Evolutionary conservation across 2,888 invertebrate species (phyloP), one percentile per base, ranked within the genome.

Genomic region (Cryptops parisi): DNA sequence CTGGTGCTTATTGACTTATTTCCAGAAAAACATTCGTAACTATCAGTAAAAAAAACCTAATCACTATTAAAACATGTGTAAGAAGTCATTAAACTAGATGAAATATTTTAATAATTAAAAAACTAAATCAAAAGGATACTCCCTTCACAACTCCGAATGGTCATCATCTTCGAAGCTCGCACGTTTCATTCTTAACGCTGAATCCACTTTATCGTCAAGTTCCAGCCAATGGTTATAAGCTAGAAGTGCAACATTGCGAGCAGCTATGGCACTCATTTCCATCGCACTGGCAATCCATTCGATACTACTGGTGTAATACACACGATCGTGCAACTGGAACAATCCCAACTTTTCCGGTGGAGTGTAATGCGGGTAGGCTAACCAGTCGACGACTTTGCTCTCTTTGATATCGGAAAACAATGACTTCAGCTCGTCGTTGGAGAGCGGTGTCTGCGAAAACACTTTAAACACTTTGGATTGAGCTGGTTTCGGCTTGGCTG

Each of bases 241-340:
- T 44, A 79, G 64, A 48, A 77, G 65, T 9, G 79, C 80, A 24
- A 75, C 74, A 67, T 81, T 81, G 62, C 73, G 72, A 2, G 73
- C 79, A 41, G 73, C 73, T 55, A 80, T 74, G 5, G 72, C 71
- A 62, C 74, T 74, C 78, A 79, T 80, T 68, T 80, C 80, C 75
- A 80, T 80, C 0, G 79, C 78, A 62, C 78, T 78, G 1, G 78
- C 78, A 1, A 75, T 74, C 73, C 75, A 74, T 64, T 81, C 80
- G 50, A 80, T 75, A 3, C 76, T 74, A 68, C 79, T 80, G 0
- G 77, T 64, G 61, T 80, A 73, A 63, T 76, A 80, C 46, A 80
- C 60, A 19, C 68, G 66, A 41, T 73, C 67, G 58, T 73, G 64
- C 9, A 78, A 62, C 43, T 72, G 68, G 62, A 79, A 78, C 24